phyloP scores from a whole-genome alignment of 2,888 invertebrate genomes.

The Dynastes grantii region DNA sequence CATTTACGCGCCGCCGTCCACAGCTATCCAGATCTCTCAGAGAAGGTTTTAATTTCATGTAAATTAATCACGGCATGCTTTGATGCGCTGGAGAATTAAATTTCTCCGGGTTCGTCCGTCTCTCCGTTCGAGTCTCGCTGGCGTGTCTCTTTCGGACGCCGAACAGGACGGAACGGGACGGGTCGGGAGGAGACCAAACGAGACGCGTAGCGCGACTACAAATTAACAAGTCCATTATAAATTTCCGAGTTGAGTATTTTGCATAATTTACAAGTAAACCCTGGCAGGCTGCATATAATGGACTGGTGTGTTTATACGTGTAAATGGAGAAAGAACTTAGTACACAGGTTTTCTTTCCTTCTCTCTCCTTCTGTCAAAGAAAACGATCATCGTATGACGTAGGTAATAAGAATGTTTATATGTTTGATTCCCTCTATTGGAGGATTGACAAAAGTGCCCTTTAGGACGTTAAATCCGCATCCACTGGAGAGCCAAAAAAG shows the following conservation, averaged over 20 bases:
- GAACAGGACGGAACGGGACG: neutral
- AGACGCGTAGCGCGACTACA: slow-evolving; percentile 14
- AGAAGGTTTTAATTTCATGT: slow-evolving; percentile 44
- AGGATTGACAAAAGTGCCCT: too few relatives aligned
- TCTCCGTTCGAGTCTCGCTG: neutral
- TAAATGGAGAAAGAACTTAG: neutral
- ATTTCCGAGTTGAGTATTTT: slow-evolving; percentile 31
- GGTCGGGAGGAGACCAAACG: neutral
- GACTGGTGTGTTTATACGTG: too few relatives aligned
- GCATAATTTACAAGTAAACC: slow-evolving; percentile 24
- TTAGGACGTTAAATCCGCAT: too few relatives aligned
- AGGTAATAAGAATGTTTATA: too few relatives aligned
- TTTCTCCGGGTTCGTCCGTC: slow-evolving; percentile 1
- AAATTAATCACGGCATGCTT: slow-evolving; percentile 46
- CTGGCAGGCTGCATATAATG: neutral
- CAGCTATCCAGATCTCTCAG: neutral
- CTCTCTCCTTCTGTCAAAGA: too few relatives aligned
- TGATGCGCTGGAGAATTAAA: slow-evolving; percentile 45
- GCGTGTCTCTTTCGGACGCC: neutral
- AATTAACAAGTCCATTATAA: slow-evolving; percentile 45
- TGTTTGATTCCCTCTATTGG: too few relatives aligned
- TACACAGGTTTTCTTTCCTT: neutral
- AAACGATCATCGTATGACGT: too few relatives aligned
- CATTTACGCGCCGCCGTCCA: neutral
- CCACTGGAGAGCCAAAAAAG: too few relatives aligned